phyloP scores from a whole-genome alignment of 2,888 invertebrate genomes.

The Cerceris rybyensis region DNA sequence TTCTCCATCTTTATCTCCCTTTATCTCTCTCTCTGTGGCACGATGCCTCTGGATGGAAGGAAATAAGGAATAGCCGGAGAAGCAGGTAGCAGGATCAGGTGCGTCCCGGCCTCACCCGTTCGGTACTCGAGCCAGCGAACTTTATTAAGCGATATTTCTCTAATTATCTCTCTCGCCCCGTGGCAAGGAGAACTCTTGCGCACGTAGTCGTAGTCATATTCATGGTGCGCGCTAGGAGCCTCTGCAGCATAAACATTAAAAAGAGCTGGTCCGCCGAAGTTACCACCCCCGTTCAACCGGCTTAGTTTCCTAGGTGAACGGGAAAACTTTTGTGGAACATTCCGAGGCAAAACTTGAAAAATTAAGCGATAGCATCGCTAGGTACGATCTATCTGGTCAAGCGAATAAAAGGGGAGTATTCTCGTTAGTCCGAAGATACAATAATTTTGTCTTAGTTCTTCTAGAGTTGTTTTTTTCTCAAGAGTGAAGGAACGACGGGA shows the following conservation, averaged over 20 bases:
- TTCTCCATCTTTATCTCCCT: too few species aligned
- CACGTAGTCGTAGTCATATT: slow-evolving; percentile 49
- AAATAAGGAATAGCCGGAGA: background rate
- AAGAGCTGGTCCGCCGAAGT: slow-evolving; percentile 61
- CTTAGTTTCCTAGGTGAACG: slow-evolving; percentile 42
- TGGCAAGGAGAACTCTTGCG: slow-evolving; percentile 38
- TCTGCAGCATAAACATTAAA: slow-evolving; percentile 73
- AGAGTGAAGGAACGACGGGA: too few species aligned
- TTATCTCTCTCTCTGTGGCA: too few species aligned
- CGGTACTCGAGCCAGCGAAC: slow-evolving; percentile 67
- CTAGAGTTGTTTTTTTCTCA: too few species aligned
- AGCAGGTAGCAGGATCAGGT: slow-evolving; percentile 37
- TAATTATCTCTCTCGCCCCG: slow-evolving; percentile 75
- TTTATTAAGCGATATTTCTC: slow-evolving; percentile 81
- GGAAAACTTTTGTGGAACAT: slow-evolving; percentile 60
- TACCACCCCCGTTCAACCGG: slow-evolving; percentile 52
- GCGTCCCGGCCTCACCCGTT: slow-evolving; percentile 27
- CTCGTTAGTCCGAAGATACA: too few species aligned
- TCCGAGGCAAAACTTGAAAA: slow-evolving; percentile 63
- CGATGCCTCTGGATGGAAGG: background rate
- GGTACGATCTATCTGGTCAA: slow-evolving; percentile 5
- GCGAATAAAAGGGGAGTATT: background rate
- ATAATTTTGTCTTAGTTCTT: too few species aligned
- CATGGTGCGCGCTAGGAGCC: slow-evolving; percentile 61
- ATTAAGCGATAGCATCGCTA: slow-evolving; percentile 59